Base-by-base conservation (phyloP, 1,140 invertebrate species). In the Drosophila seguyi region DNA sequence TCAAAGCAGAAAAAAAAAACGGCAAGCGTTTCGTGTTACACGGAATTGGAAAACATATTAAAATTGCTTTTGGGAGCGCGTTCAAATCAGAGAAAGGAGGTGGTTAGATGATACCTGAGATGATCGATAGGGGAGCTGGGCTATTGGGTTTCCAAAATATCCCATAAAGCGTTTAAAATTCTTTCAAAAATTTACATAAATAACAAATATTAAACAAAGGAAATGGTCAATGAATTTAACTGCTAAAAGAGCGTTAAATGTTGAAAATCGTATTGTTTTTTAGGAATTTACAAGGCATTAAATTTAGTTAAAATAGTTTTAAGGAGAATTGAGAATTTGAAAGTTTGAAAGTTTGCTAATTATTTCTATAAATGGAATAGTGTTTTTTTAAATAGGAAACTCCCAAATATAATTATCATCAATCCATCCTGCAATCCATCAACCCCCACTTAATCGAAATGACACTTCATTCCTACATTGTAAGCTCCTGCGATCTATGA, bases 11-110 rank as follows among this genome's bases (percentile, higher is more conserved):
- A 31, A 29, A 42, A 59, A 57, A 67, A 56, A 67, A 74, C 55
- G 55, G 73, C 73, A 67, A 75, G 76, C 60, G 67, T 36, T 84
- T 88, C 83, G 85, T 87, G 83, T 84, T 88, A 88, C 84, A 87
- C 80, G 83, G 22, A 60, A 59, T 66, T 41, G 45, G 13, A 74
- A 85, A 82, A 57, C 56, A 42, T 55, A 80, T 82, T 59, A 55
- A 77, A 77, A 60, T 76, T 41, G 41, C 16, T 34, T 76, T 77
- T 77, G 41, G 48, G 48, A 48, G 52, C 68, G 52, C 66, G 44
- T 50, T 72, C 44, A 50, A 38, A 56, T 72, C 20, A 11, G 69
- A 36, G 25, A 72, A 67, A 36, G 48, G 39, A 67, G 41, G 31
- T n/a, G 34, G 10, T 3, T 29, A 31, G 45, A 75, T 44, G 71